phyloP scores from a whole-genome alignment of 1,140 invertebrate species.

The Meloidogyne floridensis region DNA sequence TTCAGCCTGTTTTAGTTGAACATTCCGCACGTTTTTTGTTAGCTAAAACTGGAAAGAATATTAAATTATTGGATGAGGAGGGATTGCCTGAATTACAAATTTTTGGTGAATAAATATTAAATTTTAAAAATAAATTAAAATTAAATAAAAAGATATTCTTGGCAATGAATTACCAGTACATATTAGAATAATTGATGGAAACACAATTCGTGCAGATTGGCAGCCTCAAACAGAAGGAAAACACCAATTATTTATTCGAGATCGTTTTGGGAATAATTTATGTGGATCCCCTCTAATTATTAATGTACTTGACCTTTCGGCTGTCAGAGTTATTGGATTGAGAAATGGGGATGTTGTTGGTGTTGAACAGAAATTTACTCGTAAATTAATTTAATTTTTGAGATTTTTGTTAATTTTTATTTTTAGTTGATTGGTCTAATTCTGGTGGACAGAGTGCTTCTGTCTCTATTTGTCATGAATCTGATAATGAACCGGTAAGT shows the following conservation, averaged over 20 bases:
- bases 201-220: slow-evolving; percentile 80
- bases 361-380: slow-evolving; percentile 59
- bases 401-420: not conserved
- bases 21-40: slow-evolving; percentile 35
- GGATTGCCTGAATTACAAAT: slow-evolving; percentile 54
- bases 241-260: slow-evolving; percentile 25
- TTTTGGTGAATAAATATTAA: slow-evolving; percentile 37
- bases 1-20: slow-evolving; percentile 51
- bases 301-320: slow-evolving; percentile 76
- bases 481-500: slow-evolving; percentile 23
- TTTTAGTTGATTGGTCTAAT: slow-evolving; percentile 61
- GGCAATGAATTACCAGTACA: slow-evolving; percentile 38
- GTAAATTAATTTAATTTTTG: slow-evolving; percentile 47
- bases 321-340: slow-evolving; percentile 64
- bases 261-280: slow-evolving; percentile 4
- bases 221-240: slow-evolving; percentile 29
- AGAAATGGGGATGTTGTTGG: slow-evolving; percentile 56
- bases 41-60: slow-evolving; percentile 52
- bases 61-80: slow-evolving; percentile 34
- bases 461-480: slow-evolving; percentile 41
- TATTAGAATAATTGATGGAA: slow-evolving; percentile 68
- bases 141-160: slow-evolving; percentile 46
- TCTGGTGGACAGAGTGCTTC: slow-evolving; percentile 52
- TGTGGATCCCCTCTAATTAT: slow-evolving; percentile 87
- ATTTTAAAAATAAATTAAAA: slow-evolving; percentile 22